Base-by-base conservation (phyloP, 2,113 vertebrate species). In the Amazona guildingii region DNA sequence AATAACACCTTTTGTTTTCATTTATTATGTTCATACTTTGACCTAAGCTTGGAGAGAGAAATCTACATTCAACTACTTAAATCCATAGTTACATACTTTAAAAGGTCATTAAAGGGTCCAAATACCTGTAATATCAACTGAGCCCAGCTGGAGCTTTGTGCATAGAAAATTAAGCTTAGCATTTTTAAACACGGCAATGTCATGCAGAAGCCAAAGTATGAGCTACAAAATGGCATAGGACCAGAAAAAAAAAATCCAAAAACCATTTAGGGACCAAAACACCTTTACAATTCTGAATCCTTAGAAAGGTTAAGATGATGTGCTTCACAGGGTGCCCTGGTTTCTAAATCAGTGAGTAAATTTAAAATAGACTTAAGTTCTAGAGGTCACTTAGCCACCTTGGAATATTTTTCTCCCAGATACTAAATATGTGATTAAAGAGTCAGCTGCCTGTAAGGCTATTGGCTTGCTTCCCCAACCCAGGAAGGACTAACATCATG, bases 341-440 rank as follows among this genome's bases (percentile, higher is more conserved):
- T 59, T 86, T 55, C 68, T 75, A 74, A 91, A 73, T 67, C 10
- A 76, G n/a, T 51, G 31, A 63, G 14, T 51, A 73, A 67, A 52
- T 85, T 84, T 88, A 41, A 86, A 86, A 72, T 33, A 35, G 9
- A 24, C 61, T 92, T 92, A 2, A 1, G 27, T 83, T 94, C 77
- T 90, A 69, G 73, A 95, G 86, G 76, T 92, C 95, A 79, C 52
- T 96, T 64, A 88, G 24, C 33, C 41, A 82, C 66, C 39, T 86
- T 13, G 4, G 62, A 96, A 88, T 86, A 95, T 72, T 95, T 75
- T 91, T 86, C 73, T 88, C 35, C 24, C 33, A 83, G 64, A 68
- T 92, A 84, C 64, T 81, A 90, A 93, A 93, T 92, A 96, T 72
- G 69, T 96, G 95, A 96, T 90, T 94, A 95, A 96, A 86, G 73